These are phyloP conservation scores for Hemichromis elongatus DNA, from an alignment of 2,113 vertebrate species.

Conservation along the genomic window DNA sequence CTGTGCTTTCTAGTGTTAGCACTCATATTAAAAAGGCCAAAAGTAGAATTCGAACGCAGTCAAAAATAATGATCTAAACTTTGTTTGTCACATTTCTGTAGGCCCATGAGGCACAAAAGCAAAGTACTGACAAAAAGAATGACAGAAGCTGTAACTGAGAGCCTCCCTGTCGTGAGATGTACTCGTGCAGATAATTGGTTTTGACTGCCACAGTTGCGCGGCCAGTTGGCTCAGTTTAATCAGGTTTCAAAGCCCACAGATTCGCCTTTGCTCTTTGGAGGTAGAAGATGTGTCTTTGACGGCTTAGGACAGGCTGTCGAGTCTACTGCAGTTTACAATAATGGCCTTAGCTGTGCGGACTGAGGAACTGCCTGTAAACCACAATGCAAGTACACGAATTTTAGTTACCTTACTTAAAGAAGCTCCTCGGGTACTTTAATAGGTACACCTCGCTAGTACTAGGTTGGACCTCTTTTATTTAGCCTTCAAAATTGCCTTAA, in stretches of 20 bases:
- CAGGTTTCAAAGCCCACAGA: constrained; percentile 13
- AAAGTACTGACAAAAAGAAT: background rate
- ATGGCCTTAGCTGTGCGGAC: background rate
- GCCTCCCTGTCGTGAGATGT: background rate
- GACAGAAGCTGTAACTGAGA: background rate
- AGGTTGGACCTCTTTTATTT: background rate
- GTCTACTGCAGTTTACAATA: background rate
- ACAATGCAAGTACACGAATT: background rate
- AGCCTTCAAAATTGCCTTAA: background rate
- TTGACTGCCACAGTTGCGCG: background rate
- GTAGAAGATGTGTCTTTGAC: background rate
- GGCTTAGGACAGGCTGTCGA: background rate
- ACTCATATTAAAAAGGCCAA: background rate
- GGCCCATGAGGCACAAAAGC: background rate
- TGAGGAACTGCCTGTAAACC: background rate
- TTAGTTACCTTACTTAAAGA: background rate
- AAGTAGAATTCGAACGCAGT: background rate
- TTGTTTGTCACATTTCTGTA: background rate
- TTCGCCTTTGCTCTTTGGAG: background rate
- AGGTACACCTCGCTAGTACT: background rate
- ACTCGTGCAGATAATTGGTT: background rate
- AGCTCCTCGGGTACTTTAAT: background rate
- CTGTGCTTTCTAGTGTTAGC: background rate
- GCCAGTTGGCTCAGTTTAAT: background rate
- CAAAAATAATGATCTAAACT: background rate